These are phyloP conservation scores for Tonatia bakeri DNA, from an alignment of 2,113 vertebrate species.

Conservation along the genomic window DNA sequence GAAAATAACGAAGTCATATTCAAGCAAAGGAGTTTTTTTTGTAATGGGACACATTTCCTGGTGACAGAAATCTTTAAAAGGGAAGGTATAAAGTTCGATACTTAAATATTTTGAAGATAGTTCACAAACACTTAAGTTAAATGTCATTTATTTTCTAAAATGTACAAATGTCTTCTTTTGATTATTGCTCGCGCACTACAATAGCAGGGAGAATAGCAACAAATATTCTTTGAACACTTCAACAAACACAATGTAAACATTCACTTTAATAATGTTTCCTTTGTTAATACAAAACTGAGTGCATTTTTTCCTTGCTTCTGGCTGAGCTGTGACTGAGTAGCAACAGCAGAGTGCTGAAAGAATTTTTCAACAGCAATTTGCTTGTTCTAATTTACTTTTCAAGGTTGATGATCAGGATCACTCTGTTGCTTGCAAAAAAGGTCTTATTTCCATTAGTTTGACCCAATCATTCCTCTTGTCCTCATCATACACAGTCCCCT, in stretches of 20 bases:
- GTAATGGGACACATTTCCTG: background rate
- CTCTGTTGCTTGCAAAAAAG: slow-evolving; percentile 78
- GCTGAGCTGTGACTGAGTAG: slow-evolving; percentile 78
- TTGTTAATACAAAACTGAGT: slow-evolving; percentile 77
- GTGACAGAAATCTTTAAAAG: slow-evolving; percentile 42
- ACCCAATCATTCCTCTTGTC: slow-evolving; percentile 78
- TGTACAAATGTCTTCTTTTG: slow-evolving; percentile 49
- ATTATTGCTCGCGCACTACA: background rate
- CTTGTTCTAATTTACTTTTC: slow-evolving; percentile 87
- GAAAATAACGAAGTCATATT: slow-evolving; percentile 9
- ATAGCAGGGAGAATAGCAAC: slow-evolving; percentile 54
- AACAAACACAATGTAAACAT: slow-evolving; percentile 81
- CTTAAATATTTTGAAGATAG: slow-evolving; percentile 47
- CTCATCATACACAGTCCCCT: slow-evolving; percentile 76
- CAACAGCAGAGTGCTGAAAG: slow-evolving; percentile 84
- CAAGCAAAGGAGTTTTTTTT: slow-evolving; percentile 16
- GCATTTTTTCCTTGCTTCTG: slow-evolving; percentile 76
- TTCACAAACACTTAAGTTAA: slow-evolving; percentile 51
- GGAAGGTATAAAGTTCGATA: slow-evolving; percentile 26
- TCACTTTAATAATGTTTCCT: slow-evolving; percentile 80
- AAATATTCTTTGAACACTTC: slow-evolving; percentile 77
- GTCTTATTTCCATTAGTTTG: slow-evolving; percentile 82
- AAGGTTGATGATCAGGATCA: slow-evolving; percentile 79
- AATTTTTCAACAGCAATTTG: slow-evolving; percentile 86
- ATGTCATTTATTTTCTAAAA: slow-evolving; percentile 33